Conservation (phyloP, 1,140 invertebrate species). For the Medauroidea extradentata region DNA sequence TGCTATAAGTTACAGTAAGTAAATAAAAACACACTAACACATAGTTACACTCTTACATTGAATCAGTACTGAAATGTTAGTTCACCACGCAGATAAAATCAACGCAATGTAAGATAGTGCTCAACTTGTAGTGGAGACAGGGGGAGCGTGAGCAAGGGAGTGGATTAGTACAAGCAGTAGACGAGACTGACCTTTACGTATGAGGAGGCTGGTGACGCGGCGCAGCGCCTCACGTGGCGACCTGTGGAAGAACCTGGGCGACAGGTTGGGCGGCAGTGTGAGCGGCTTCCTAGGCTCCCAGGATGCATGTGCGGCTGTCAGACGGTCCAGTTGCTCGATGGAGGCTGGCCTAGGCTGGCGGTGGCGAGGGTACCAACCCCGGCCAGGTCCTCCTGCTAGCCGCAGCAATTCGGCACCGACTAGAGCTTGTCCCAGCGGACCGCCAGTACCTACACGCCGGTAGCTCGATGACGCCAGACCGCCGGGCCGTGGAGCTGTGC, state of each 20-base stretch:
- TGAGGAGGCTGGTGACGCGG: conserved; percentile 80
- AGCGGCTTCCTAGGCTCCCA: conserved; percentile 64
- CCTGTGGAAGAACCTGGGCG: conserved; percentile 79
- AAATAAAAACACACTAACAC: no score
- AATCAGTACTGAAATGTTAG: no score
- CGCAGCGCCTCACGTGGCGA: conserved; percentile 76
- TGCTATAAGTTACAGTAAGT: no score
- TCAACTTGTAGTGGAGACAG: no score
- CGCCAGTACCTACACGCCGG: neutral
- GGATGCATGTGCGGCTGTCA: conserved; percentile 48
- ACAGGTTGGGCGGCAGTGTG: conserved; percentile 77
- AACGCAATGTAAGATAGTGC: no score
- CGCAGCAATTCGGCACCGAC: conserved; percentile 70
- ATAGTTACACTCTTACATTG: no score
- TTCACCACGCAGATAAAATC: no score
- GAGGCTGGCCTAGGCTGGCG: conserved; percentile 64
- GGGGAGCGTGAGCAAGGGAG: no score
- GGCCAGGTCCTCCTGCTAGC: conserved; percentile 68
- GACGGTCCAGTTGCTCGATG: conserved; percentile 75
- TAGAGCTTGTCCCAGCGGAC: conserved; percentile 58
- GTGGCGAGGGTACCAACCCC: conserved; percentile 79
- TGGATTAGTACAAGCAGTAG: no score
- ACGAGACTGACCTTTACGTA: conserved; percentile 65
- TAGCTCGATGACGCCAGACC: conserved; percentile 2
- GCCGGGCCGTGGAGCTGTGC: conserved; percentile 3